These are phyloP conservation scores for Elaphurus davidianus DNA, from an alignment of 2,113 vertebrate species.

Conservation along the genomic window DNA sequence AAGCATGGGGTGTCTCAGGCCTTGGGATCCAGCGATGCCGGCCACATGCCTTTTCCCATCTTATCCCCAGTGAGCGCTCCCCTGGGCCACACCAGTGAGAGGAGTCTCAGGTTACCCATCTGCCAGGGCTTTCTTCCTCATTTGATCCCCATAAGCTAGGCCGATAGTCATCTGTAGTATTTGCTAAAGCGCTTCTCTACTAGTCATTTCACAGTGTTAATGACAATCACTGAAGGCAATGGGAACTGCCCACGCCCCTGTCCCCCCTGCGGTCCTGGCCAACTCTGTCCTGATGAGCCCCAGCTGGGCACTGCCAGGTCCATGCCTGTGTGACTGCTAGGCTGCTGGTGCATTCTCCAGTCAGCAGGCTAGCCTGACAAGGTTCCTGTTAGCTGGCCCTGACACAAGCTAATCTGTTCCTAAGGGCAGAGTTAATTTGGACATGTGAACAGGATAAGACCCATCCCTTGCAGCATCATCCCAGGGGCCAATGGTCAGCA, in stretches of 20 bases:
- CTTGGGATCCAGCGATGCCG: fast-evolving
- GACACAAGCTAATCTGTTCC: not conserved
- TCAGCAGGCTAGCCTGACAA: too few species aligned
- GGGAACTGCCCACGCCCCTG: fast-evolving
- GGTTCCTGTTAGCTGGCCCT: not conserved
- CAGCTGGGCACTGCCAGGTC: fast-evolving
- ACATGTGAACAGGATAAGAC: fast-evolving
- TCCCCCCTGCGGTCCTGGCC: too few species aligned
- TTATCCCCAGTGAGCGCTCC: not conserved
- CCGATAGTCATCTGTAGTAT: not conserved
- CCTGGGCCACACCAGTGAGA: fast-evolving
- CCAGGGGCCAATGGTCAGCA: not conserved
- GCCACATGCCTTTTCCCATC: too few species aligned
- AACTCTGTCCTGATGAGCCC: not conserved
- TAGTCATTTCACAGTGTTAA: not conserved
- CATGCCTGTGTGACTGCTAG: not conserved
- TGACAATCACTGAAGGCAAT: not conserved
- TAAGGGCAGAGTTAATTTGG: not conserved
- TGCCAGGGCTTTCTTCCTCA: not conserved
- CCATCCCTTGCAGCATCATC: not conserved
- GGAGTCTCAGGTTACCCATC: not conserved
- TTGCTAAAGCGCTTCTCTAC: not conserved
- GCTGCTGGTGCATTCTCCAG: fast-evolving
- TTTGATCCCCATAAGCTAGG: too few species aligned
- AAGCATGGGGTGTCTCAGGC: not conserved